A percentile compares a stretch with the other conserved stretches of the same genome.
Conservation (phyloP, 2,113 vertebrate genomes). For the Hippocampus guttulatus region DNA sequence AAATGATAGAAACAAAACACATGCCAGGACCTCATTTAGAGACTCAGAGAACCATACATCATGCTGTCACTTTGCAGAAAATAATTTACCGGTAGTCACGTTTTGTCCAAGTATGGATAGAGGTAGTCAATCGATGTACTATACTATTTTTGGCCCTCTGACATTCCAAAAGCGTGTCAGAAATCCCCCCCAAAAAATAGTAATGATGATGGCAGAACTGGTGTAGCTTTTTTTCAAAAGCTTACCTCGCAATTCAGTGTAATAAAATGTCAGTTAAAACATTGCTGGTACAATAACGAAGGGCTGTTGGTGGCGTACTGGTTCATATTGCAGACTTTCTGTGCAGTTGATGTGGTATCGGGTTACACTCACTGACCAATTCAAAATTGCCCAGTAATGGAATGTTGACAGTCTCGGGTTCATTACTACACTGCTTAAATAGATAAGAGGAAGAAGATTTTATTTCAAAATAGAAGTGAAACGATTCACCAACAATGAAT, state of each 20-base stretch:
- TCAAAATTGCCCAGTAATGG: neutral
- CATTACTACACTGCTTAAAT: neutral
- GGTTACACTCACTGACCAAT: neutral
- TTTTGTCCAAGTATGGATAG: neutral
- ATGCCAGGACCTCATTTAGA: neutral
- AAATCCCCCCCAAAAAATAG: no score
- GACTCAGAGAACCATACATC: no score
- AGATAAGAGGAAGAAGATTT: no score
- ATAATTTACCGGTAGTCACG: no score
- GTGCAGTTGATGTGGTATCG: no score
- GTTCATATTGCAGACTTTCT: no score
- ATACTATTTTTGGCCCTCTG: neutral
- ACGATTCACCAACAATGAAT: no score
- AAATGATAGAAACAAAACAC: neutral
- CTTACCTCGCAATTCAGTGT: neutral
- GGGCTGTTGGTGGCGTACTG: no score
- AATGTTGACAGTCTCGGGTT: neutral
- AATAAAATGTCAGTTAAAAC: neutral
- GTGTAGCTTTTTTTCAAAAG: neutral
- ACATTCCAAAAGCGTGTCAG: no score
- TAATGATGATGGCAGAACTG: neutral
- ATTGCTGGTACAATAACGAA: neutral
- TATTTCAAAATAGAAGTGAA: no score
- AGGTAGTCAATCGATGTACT: neutral
- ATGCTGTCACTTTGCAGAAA: no score